Conservation (phyloP, 37 sponge, comb jelly and placozoan genomes). For the Axinella damicornis region DNA sequence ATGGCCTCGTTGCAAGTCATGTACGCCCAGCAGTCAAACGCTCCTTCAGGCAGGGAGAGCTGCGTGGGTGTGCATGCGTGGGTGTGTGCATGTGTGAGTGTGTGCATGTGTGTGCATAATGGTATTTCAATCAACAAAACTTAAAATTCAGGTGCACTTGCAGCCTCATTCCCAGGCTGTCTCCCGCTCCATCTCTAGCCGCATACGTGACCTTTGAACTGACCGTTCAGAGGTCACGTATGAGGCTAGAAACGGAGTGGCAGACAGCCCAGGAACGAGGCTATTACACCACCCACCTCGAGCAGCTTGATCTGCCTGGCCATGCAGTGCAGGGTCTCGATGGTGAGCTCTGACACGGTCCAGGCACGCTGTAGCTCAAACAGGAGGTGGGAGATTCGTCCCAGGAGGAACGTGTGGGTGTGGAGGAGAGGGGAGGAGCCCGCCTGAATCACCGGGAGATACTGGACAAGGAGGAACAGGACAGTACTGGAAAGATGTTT, state of each 20-base stretch:
- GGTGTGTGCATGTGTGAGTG: not conserved
- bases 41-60: conserved; percentile 51
- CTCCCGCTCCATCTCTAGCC: too few relatives aligned
- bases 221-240: too few relatives aligned
- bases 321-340: conserved; percentile 68
- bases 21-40: conserved; percentile 79
- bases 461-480: too few relatives aligned
- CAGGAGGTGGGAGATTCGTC: conserved; percentile 42
- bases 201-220: too few relatives aligned
- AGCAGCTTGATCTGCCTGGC: conserved; percentile 64
- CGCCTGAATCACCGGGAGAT: conserved; percentile 31
- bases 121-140: too few relatives aligned
- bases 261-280: too few relatives aligned
- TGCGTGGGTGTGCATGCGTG: not conserved
- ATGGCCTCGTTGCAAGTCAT: conserved; percentile 75
- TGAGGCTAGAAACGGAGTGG: too few relatives aligned
- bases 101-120: not conserved
- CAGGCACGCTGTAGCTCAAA: conserved; percentile 51
- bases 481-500: too few relatives aligned
- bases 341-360: conserved; percentile 51
- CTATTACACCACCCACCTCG: too few relatives aligned
- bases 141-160: too few relatives aligned
- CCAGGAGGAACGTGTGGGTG: conserved; percentile 63
- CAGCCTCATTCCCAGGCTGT: too few relatives aligned
- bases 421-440: conserved; percentile 56